Evolutionary conservation across 2,888 invertebrate species (phyloP).

Genomic region (Alloplasta piceator): DNA sequence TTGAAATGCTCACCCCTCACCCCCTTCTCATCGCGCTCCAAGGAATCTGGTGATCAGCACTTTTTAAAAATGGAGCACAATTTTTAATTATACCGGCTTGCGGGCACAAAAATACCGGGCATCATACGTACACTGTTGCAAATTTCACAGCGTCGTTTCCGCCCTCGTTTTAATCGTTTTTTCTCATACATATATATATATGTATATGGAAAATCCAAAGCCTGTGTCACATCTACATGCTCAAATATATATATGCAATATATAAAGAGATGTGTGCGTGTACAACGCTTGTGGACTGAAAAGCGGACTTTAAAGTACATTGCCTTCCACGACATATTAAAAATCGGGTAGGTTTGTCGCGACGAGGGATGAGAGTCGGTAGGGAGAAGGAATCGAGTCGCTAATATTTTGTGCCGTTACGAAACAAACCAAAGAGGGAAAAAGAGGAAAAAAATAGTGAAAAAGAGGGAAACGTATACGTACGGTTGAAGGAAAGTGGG

Average conservation of each 20-base stretch:
- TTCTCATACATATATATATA: constrained; percentile 81
- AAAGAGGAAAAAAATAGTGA: no score
- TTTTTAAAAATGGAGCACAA: constrained; percentile 80
- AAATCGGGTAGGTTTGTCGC: constrained; percentile 70
- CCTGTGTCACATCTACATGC: constrained; percentile 45
- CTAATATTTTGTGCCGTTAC: constrained; percentile 78
- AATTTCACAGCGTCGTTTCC: constrained; percentile 71
- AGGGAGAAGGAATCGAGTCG: constrained; percentile 79
- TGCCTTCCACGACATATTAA: constrained; percentile 78
- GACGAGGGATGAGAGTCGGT: constrained; percentile 72
- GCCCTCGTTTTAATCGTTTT: constrained; percentile 71
- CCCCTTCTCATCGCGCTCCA: not conserved
- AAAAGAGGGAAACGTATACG: constrained; percentile 42
- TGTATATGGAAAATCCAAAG: constrained; percentile 83
- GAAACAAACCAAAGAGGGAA: constrained; percentile 72
- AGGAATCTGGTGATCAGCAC: constrained; percentile 72
- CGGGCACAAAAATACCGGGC: constrained; percentile 54
- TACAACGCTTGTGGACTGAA: constrained; percentile 45
- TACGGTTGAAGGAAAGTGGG: constrained; percentile 71
- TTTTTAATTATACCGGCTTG: constrained; percentile 81
- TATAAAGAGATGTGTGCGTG: constrained; percentile 23
- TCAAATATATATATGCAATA: constrained; percentile 18
- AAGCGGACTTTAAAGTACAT: constrained; percentile 64
- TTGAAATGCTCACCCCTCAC: not conserved
- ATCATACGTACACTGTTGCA: constrained; percentile 4